Evolutionary conservation across 2,113 vertebrate species (phyloP).

Genomic region (Sigmodon hispidus): DNA sequence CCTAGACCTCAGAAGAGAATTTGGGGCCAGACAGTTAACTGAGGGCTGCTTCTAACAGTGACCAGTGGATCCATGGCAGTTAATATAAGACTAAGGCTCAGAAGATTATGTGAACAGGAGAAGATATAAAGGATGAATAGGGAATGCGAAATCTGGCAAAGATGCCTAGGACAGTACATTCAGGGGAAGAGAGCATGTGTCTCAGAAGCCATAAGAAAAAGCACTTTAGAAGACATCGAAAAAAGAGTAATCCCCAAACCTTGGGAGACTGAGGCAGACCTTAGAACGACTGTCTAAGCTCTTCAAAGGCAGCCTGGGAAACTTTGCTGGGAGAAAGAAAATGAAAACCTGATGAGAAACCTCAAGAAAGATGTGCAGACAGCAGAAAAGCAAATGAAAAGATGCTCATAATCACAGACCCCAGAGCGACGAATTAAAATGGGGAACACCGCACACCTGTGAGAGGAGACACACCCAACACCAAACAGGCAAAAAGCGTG

Average conservation of each 20-base stretch:
- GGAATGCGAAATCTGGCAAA: background rate
- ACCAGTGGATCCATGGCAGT: background rate
- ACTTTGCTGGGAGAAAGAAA: background rate
- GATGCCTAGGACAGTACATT: background rate
- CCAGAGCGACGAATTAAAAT: background rate
- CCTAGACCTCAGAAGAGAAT: background rate
- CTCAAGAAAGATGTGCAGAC: background rate
- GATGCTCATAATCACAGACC: background rate
- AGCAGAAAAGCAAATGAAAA: background rate
- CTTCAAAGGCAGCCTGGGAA: background rate
- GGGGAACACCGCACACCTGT: background rate
- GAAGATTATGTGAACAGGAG: background rate
- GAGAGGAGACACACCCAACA: background rate
- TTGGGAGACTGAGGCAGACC: no score
- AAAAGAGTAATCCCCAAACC: background rate
- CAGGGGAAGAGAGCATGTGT: background rate
- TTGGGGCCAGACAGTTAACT: background rate
- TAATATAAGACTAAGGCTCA: background rate
- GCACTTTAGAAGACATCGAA: conserved; percentile 4
- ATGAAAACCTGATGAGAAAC: background rate
- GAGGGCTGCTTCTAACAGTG: background rate
- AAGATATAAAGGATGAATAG: background rate
- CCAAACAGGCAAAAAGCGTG: background rate
- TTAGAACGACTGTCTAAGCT: background rate
- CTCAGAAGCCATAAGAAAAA: conserved; percentile 15